Evolutionary conservation across 2,113 vertebrate genomes (phyloP).

Genomic region (Podarcis raffonei): DNA sequence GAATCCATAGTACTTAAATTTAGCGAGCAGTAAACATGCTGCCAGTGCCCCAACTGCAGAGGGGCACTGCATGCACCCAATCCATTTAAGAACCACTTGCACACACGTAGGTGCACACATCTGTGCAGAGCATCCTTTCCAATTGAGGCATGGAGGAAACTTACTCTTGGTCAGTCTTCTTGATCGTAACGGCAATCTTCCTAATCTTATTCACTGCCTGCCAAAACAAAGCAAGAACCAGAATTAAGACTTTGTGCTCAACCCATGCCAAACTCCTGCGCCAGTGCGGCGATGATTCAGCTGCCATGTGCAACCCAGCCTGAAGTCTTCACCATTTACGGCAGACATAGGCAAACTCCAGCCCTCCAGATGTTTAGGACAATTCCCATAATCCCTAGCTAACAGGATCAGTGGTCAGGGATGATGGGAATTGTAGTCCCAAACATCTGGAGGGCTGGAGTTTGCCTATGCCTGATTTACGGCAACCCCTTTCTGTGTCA

Average conservation of each 20-base stretch:
- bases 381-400: too few species aligned
- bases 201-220: constrained; percentile 92
- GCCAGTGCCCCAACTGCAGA: too few species aligned
- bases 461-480: too few species aligned
- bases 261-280: neutral
- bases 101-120: neutral
- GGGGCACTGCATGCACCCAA: too few species aligned
- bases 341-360: too few species aligned
- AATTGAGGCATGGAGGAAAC: constrained; percentile 48
- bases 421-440: too few species aligned
- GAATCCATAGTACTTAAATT: too few species aligned
- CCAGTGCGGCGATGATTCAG: too few species aligned
- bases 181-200: constrained; percentile 89
- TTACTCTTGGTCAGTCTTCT: constrained; percentile 92
- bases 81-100: neutral
- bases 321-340: neutral
- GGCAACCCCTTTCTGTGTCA: neutral
- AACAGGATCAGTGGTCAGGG: too few species aligned
- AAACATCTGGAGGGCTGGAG: too few species aligned
- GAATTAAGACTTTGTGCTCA: constrained; percentile 8
- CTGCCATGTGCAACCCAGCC: neutral
- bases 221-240: constrained; percentile 50
- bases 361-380: too few species aligned
- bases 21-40: too few species aligned
- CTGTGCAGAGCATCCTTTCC: neutral